phyloP scores from a whole-genome alignment of 2,888 invertebrate species.

The Conops quadrifasciatus region DNA sequence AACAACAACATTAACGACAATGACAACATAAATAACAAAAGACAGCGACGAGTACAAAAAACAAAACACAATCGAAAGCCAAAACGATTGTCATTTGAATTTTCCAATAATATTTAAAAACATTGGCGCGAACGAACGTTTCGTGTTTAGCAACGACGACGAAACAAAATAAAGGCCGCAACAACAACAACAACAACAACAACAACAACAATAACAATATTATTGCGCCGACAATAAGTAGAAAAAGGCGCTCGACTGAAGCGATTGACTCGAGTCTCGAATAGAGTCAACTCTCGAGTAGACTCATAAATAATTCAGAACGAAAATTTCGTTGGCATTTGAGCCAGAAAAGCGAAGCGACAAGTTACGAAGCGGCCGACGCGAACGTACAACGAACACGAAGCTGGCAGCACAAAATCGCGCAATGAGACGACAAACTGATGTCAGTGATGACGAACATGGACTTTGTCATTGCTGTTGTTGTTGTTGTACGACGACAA shows the following conservation, averaged over 20 bases:
- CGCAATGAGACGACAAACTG: no score
- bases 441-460: no score
- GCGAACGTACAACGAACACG: neutral
- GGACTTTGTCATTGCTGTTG: neutral
- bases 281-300: neutral
- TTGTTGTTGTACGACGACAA: neutral
- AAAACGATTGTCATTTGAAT: no score
- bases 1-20: no score
- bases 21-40: no score
- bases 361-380: neutral
- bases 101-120: no score
- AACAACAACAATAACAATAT: neutral
- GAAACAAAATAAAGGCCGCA: neutral
- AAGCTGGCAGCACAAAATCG: no score
- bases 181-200: neutral
- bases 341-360: neutral
- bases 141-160: neutral
- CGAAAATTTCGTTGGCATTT: neutral
- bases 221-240: neutral
- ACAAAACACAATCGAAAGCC: no score
- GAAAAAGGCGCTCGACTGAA: no score
- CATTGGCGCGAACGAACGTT: no score
- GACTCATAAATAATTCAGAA: constrained; percentile 17
- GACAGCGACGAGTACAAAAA: no score
- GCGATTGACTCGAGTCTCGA: neutral